A percentile compares a stretch with the other conserved stretches of the same genome.
phyloP scores from a whole-genome alignment of 92 coral and sea anemone genomes.

The Porites lobata region DNA sequence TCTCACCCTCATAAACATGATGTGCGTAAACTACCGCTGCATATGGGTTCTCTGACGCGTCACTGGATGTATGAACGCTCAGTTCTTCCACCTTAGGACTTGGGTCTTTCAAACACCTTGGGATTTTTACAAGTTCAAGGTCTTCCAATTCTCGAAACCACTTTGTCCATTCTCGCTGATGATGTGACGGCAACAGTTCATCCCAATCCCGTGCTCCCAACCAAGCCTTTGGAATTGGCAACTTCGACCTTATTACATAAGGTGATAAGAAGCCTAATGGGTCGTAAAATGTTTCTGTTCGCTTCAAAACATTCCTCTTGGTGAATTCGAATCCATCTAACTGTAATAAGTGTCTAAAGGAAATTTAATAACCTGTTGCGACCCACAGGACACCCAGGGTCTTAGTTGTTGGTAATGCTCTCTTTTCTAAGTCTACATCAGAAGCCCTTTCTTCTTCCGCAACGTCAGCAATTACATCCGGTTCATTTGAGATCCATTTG shows the following conservation, averaged over 20 bases:
- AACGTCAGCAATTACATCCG: neutral
- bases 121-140: too few relatives aligned
- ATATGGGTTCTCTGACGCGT: conserved; percentile 72
- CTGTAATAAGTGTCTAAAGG: conserved; percentile 21
- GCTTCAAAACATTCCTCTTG: too few relatives aligned
- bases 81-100: neutral
- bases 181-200: too few relatives aligned
- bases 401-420: conserved; percentile 33
- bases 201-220: too few relatives aligned
- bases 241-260: too few relatives aligned
- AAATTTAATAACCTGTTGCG: conserved; percentile 31
- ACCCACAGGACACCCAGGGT: conserved; percentile 53
- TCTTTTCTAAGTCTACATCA: conserved; percentile 36
- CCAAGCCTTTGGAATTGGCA: too few relatives aligned
- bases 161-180: too few relatives aligned
- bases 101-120: conserved; percentile 35
- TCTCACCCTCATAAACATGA: conserved; percentile 43
- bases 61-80: conserved; percentile 59
- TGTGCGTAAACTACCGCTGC: conserved; percentile 52
- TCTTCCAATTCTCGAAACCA: too few relatives aligned
- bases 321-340: too few relatives aligned
- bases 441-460: conserved; percentile 32
- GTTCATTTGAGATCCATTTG: too few relatives aligned
- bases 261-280: too few relatives aligned
- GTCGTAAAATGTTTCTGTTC: too few relatives aligned